phyloP scores from a whole-genome alignment of 53 echinoderm and acorn worm genomes.

The Arbacia lixula region DNA sequence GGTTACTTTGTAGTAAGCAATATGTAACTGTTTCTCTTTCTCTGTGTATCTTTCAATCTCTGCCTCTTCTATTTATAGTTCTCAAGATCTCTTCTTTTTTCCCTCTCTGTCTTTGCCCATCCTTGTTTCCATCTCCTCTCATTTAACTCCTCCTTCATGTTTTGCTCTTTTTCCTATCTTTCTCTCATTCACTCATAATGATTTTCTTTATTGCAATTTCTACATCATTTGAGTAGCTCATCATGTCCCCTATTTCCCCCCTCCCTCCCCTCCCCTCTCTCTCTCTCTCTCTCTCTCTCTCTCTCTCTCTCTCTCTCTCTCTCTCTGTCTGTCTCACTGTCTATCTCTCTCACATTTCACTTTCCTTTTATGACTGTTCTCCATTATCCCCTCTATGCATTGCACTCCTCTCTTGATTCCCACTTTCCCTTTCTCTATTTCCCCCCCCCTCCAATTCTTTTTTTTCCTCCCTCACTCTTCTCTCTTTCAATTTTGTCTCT shows the following conservation, averaged over 20 bases:
- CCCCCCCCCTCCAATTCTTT: background rate
- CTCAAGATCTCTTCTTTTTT: too few species aligned
- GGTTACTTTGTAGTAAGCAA: too few species aligned
- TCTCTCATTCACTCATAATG: too few species aligned
- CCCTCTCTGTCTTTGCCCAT: too few species aligned
- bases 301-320: background rate
- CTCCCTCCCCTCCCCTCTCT: background rate
- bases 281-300: background rate
- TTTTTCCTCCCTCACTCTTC: background rate
- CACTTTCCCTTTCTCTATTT: background rate
- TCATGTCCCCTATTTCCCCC: background rate
- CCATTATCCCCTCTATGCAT: too few species aligned
- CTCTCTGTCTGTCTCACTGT: background rate
- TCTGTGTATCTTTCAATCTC: too few species aligned
- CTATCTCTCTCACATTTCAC: background rate
- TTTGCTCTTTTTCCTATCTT: background rate
- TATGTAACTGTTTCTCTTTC: too few species aligned
- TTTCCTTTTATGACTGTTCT: too few species aligned
- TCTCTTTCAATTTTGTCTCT: background rate
- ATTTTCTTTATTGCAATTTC: too few species aligned
- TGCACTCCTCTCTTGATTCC: too few species aligned
- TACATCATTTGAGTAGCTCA: background rate
- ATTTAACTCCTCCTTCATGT: background rate
- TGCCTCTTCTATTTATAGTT: too few species aligned
- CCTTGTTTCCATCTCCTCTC: background rate